Conservation (phyloP, 1,140 invertebrate species). For the Aphidius gifuensis region DNA sequence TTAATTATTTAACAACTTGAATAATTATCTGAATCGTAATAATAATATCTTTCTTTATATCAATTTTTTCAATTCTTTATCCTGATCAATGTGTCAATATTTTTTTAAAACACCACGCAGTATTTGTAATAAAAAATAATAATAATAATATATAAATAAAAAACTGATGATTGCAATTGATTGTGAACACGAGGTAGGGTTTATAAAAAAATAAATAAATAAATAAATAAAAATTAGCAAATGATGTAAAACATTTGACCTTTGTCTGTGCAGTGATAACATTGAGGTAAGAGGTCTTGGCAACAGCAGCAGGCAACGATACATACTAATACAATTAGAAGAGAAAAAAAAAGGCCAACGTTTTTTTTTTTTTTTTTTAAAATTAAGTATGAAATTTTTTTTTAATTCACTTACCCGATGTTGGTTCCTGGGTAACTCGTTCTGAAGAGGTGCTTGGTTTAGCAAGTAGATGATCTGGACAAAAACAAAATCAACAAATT, state of each 20-base stretch:
- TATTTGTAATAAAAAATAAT: too few relatives aligned
- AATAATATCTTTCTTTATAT: too few relatives aligned
- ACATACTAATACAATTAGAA: slow-evolving; percentile 15
- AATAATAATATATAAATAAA: too few relatives aligned
- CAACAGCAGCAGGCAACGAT: slow-evolving; percentile 32
- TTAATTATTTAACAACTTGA: too few relatives aligned
- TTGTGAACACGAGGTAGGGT: too few relatives aligned
- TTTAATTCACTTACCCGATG: slow-evolving; percentile 51
- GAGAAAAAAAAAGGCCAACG: slow-evolving; percentile 25
- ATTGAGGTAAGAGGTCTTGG: slow-evolving; percentile 22
- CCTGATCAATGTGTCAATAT: too few relatives aligned
- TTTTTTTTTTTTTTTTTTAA: slow-evolving; percentile 1
- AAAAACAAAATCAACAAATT: slow-evolving; percentile 29
- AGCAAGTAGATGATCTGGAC: slow-evolving; percentile 48
- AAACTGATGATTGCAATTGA: too few relatives aligned
- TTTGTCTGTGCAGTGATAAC: slow-evolving; percentile 13
- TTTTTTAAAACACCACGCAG: too few relatives aligned
- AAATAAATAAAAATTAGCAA: slow-evolving; percentile 16
- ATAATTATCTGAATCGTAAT: too few relatives aligned
- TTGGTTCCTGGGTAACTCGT: slow-evolving; percentile 49
- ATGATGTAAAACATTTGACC: neutral
- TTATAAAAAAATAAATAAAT: neutral
- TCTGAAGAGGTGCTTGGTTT: slow-evolving; percentile 55
- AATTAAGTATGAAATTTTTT: slow-evolving; percentile 15
- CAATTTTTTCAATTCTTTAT: too few relatives aligned